Evolutionary conservation across 2,113 vertebrate species (phyloP).

Genomic region (Budorcas taxicolor): DNA sequence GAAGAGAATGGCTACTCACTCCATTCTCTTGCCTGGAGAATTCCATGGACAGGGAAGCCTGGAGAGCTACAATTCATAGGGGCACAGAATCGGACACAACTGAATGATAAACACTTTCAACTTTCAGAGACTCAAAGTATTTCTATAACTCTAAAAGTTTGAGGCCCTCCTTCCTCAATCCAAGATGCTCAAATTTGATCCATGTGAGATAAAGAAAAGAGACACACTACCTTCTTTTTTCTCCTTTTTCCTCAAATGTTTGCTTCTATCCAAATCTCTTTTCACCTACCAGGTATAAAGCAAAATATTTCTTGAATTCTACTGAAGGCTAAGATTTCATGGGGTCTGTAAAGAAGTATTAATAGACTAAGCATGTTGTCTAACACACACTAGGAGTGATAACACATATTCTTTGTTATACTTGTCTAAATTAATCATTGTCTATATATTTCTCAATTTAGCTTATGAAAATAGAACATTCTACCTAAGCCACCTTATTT

Average conservation of each 20-base stretch:
- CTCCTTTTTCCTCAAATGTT: not conserved
- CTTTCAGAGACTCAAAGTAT: not conserved
- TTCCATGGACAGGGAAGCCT: not conserved
- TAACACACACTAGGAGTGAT: not conserved
- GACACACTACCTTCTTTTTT: not conserved
- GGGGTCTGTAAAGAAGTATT: not conserved
- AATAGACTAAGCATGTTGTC: not conserved
- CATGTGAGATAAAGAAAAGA: not conserved
- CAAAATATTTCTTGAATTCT: not conserved
- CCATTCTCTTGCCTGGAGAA: not conserved
- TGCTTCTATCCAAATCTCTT: not conserved
- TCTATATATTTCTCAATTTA: not conserved
- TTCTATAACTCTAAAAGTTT: not conserved
- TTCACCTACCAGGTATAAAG: not conserved
- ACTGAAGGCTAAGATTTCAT: not conserved
- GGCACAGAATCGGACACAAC: not conserved
- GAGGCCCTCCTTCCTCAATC: not conserved
- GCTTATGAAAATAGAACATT: not conserved
- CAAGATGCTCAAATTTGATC: not conserved
- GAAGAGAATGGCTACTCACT: not conserved
- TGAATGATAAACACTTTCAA: not conserved
- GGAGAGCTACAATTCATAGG: not conserved
- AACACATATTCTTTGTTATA: not conserved
- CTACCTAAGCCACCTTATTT: not conserved
- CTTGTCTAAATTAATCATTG: not conserved